Base-by-base conservation (phyloP, 2,113 vertebrate genomes). In the Microtus montanus region DNA sequence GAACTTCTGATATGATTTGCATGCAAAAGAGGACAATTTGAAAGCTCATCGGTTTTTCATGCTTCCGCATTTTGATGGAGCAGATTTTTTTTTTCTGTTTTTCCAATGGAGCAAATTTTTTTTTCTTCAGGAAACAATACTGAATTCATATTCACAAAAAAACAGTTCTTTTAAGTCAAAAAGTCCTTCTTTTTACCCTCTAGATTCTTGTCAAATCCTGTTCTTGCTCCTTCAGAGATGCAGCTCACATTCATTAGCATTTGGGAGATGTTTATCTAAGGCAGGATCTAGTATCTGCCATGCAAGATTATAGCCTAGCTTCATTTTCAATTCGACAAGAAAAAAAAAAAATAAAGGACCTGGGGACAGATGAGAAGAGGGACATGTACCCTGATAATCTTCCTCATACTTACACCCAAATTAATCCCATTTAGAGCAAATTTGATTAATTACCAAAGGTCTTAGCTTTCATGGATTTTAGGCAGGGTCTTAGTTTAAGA, bases 1-100 rank as follows among this genome's bases (percentile, higher is more conserved):
- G 99, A 99, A 99, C 98, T 98, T 99, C 99, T 99, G 99, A 99
- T 99, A 99, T 99, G 99, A 99, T 99, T 99, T 99, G 99, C 99
- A 99, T 99, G 99, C 99, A 99, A 99, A 99, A 99, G 99, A 99
- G 99, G 99, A 98, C 98, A 98, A 99, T 99, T 99, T 99, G 99
- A 99, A 99, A 99, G 99, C 99, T 99, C 99, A 99, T 99, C 99
- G 99, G 98, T 99, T 99, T 99, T 98, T 98, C 98, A 98, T 98
- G 98, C 98, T 98, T 98, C 97, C 85, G 97, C 98, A 98, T 99
- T 99, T 99, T 99, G 99, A 99, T 98, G 98, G 99, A 98, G 98
- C 96, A 98, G 98, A 98, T 98, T 98, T 98, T 97, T 92, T 94
- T 91, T 94, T 95, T 97, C 97, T 98, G 98, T 98, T 97, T 97